phyloP scores from a whole-genome alignment of 2,113 vertebrate species.

The Acinonyx jubatus region DNA sequence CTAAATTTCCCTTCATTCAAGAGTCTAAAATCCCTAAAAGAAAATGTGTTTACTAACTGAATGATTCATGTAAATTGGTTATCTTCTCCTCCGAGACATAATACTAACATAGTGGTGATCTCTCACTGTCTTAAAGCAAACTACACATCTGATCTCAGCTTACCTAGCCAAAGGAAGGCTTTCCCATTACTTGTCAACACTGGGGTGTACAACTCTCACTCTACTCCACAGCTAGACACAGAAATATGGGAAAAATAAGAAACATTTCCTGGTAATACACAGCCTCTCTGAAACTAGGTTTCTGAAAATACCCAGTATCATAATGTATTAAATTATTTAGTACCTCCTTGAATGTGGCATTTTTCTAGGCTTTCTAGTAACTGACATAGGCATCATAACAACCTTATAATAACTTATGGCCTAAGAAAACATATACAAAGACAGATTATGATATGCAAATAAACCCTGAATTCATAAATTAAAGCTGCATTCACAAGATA shows the following conservation, averaged over 20 bases:
- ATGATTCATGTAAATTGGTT: not conserved
- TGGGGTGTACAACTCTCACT: slow-evolving; percentile 61
- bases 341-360: not conserved
- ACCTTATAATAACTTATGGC: not conserved
- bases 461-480: not conserved
- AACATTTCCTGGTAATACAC: slow-evolving; percentile 54
- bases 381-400: not conserved
- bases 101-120: not conserved
- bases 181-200: slow-evolving; percentile 57
- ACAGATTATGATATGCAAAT: not conserved
- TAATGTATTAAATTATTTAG: slow-evolving; percentile 29
- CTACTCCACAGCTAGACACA: slow-evolving; percentile 68
- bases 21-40: not conserved
- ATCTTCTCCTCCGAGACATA: not conserved
- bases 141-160: slow-evolving; percentile 40
- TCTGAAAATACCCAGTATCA: slow-evolving; percentile 34
- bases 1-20: slow-evolving; percentile 15
- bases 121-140: slow-evolving; percentile 57
- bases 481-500: not conserved
- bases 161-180: slow-evolving; percentile 49
- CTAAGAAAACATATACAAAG: slow-evolving; percentile 25
- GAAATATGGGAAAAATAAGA: slow-evolving; percentile 66
- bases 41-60: not conserved
- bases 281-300: slow-evolving; percentile 57
- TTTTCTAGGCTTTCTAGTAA: slow-evolving; percentile 54